Evolutionary conservation across 2,888 invertebrate genomes (phyloP), one percentile per base, ranked within the genome.

Genomic region (Microchrysa polita): DNA sequence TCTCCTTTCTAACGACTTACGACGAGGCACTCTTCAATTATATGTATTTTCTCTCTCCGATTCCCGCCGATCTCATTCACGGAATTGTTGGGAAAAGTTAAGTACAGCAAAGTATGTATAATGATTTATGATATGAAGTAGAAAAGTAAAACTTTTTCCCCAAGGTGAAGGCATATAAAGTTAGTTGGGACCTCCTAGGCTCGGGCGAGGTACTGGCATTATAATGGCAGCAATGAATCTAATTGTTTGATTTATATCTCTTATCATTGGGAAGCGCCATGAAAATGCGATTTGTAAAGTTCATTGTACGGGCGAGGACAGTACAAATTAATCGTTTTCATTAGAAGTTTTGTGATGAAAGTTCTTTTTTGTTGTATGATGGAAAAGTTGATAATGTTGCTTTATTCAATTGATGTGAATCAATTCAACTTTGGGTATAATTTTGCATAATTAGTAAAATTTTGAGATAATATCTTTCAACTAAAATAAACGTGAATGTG

Each of bases 91-190:
- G 16, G 48, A 48, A 48, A 48, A 48, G 48, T n/a, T n/a, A 48
- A 48, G 48, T 48, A 48, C 48, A 48, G 16, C 12, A 48, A 48
- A 48, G 48, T 48, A 34, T 34, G 48, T 48, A 34, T 34, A 48
- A 48, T 48, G 48, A 48, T 48, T 48, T 48, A 48, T 48, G 48
- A 48, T 48, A 48, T 48, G 14, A 48, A 48, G 48, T 48, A 48
- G 48, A 48, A 12, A n/a, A 34, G 27, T 34, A 34, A n/a, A 34
- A 34, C 27, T 34, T 34, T 34, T 34, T 34, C 4, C n/a, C 27
- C 27, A 48, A 48, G 48, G n/a, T n/a, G n/a, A n/a, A n/a, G n/a
- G n/a, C n/a, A n/a, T n/a, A n/a, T n/a, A n/a, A n/a, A n/a, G n/a
- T n/a, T n/a, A n/a, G n/a, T n/a, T n/a, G n/a, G n/a, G n/a, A n/a